Evolutionary conservation across 2,797 vertebrate genomes (phyloP).

Genomic region (Benthosema pterotum): DNA sequence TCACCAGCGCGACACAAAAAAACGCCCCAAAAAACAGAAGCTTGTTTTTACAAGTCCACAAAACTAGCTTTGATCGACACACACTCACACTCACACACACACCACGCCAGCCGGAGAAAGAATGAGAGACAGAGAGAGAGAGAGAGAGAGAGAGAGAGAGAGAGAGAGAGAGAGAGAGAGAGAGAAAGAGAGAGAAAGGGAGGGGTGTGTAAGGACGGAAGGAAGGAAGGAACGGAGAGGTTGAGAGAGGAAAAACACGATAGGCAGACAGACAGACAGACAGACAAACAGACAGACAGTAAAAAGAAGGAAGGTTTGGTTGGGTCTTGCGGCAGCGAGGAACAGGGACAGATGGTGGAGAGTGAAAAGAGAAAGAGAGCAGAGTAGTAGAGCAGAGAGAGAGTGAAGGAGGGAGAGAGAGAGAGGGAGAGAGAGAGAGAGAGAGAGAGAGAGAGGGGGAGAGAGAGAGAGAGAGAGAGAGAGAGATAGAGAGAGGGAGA

Average conservation of each 20-base stretch:
- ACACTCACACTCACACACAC: no score
- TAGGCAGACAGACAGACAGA: conserved; percentile 5
- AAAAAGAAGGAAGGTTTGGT: conserved; percentile 24
- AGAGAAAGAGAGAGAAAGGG: neutral
- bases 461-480: conserved; percentile 10
- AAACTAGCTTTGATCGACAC: conserved; percentile 51
- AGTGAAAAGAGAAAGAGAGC: neutral
- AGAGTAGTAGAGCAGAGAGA: neutral
- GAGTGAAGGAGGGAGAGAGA: neutral
- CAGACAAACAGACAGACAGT: conserved; percentile 3
- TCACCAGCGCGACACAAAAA: conserved; percentile 35
- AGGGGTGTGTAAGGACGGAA: neutral
- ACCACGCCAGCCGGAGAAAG: conserved; percentile 16
- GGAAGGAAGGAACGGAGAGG: conserved; percentile 7
- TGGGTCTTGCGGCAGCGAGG: conserved; percentile 56
- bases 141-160: neutral
- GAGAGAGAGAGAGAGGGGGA: no score
- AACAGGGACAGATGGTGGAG: conserved; percentile 61
- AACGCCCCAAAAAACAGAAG: conserved; percentile 41
- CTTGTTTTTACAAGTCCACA: conserved; percentile 18
- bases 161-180: neutral
- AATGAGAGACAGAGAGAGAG: conserved; percentile 1
- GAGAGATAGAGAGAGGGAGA: conserved; percentile 44
- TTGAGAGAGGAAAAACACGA: neutral
- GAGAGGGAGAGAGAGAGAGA: no score